phyloP scores from a whole-genome alignment of 2,113 vertebrate species.

The Gobius niger region DNA sequence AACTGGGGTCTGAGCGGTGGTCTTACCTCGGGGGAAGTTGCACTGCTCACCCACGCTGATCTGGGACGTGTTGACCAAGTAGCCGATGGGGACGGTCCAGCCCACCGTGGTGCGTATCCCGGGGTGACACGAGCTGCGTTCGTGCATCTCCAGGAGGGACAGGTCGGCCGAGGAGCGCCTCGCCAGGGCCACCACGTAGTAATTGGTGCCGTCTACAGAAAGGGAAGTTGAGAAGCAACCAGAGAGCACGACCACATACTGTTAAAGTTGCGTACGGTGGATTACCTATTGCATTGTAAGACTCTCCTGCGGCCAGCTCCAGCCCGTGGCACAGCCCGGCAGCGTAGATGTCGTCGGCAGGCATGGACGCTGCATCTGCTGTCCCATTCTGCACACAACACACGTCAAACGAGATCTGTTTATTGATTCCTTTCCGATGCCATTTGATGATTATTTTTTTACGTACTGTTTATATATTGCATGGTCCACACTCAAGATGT shows the following conservation, averaged over 20 bases:
- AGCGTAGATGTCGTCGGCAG: conserved; percentile 78
- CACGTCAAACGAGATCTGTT: background rate
- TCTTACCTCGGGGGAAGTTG: conserved; percentile 79
- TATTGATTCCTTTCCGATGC: too few species aligned
- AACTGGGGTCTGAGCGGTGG: background rate
- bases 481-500: too few species aligned
- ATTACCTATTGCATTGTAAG: conserved; percentile 69
- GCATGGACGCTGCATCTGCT: conserved; percentile 79
- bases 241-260: background rate
- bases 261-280: too few species aligned
- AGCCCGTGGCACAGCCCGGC: conserved; percentile 78
- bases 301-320: conserved; percentile 78
- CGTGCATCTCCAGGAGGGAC: conserved; percentile 82
- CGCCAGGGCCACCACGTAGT: conserved; percentile 79
- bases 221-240: background rate
- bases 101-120: conserved; percentile 81
- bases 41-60: conserved; percentile 80
- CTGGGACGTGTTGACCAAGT: conserved; percentile 82
- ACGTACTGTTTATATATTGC: too few species aligned
- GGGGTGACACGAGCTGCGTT: conserved; percentile 81
- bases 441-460: too few species aligned
- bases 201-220: conserved; percentile 72
- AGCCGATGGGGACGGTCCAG: conserved; percentile 81
- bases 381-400: conserved; percentile 71
- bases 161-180: conserved; percentile 77